These are phyloP conservation scores for Steinernema feltiae DNA, from an alignment of 1,140 invertebrate species.

Conservation along the genomic window DNA sequence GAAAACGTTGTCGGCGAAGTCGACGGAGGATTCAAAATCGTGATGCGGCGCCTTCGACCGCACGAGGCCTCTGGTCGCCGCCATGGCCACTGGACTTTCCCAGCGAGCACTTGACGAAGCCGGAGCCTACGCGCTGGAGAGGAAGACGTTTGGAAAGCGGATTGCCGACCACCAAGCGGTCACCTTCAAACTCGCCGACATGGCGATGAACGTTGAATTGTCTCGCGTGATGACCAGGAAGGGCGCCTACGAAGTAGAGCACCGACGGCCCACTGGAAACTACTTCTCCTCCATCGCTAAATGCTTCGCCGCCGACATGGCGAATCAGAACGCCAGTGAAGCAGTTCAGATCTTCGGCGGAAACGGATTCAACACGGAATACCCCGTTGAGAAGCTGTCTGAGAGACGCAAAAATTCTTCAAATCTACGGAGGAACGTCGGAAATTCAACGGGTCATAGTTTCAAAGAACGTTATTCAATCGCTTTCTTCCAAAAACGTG, in stretches of 20 bases:
- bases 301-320: slow-evolving; percentile 78
- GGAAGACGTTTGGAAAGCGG: slow-evolving; percentile 80
- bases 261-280: slow-evolving; percentile 69
- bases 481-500: background rate
- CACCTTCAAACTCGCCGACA: slow-evolving; percentile 86
- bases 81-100: slow-evolving; percentile 79
- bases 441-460: slow-evolving; percentile 66
- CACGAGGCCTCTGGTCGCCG: slow-evolving; percentile 72
- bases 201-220: slow-evolving; percentile 78
- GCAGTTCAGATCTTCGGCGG: slow-evolving; percentile 88
- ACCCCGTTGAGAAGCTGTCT: slow-evolving; percentile 94
- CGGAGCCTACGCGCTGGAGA: slow-evolving; percentile 78
- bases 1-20: slow-evolving; percentile 76
- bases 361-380: slow-evolving; percentile 82
- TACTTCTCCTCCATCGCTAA: slow-evolving; percentile 84
- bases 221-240: slow-evolving; percentile 75
- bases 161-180: slow-evolving; percentile 75
- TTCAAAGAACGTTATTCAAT: background rate
- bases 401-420: slow-evolving; percentile 94
- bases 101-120: slow-evolving; percentile 83
- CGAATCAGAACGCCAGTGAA: slow-evolving; percentile 87
- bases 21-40: slow-evolving; percentile 86
- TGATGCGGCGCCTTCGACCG: slow-evolving; percentile 90
- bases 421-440: slow-evolving; percentile 60
- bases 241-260: slow-evolving; percentile 80